These are phyloP conservation scores for Spilarctia lutea DNA, from an alignment of 2,888 invertebrate species.

Conservation along the genomic window DNA sequence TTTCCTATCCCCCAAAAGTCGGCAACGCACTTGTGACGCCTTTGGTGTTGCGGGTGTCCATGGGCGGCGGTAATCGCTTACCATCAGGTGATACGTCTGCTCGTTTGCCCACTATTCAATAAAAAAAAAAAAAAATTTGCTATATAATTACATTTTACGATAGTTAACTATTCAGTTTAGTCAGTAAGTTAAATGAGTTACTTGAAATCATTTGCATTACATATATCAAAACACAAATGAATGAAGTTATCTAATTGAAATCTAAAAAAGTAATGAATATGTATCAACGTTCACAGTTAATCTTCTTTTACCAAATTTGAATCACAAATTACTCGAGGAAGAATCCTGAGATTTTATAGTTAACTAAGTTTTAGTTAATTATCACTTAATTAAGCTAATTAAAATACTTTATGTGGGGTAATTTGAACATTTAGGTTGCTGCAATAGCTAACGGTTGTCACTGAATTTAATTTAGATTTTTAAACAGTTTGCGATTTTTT, in stretches of 20 bases:
- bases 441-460: slow-evolving; percentile 32
- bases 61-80: no score
- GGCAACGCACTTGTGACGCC: no score
- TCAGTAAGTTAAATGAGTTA: not conserved
- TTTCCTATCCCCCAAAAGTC: no score
- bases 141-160: not conserved
- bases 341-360: slow-evolving; percentile 47
- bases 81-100: no score
- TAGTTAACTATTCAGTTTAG: not conserved
- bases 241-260: slow-evolving; percentile 4
- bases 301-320: slow-evolving; percentile 46
- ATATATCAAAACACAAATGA: slow-evolving; percentile 9
- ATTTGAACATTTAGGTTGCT: slow-evolving; percentile 48
- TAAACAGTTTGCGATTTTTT: not conserved
- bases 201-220: not conserved
- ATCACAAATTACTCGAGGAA: slow-evolving; percentile 38
- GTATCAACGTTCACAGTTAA: slow-evolving; percentile 39
- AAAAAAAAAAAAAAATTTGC: no score
- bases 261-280: slow-evolving; percentile 30
- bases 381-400: slow-evolving; percentile 57
- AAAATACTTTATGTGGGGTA: slow-evolving; percentile 47
- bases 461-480: slow-evolving; percentile 6
- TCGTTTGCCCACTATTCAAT: no score
- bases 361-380: slow-evolving; percentile 57
- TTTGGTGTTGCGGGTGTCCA: no score